Base-by-base conservation (phyloP, 2,888 invertebrate species). In the Frankliniella fusca region DNA sequence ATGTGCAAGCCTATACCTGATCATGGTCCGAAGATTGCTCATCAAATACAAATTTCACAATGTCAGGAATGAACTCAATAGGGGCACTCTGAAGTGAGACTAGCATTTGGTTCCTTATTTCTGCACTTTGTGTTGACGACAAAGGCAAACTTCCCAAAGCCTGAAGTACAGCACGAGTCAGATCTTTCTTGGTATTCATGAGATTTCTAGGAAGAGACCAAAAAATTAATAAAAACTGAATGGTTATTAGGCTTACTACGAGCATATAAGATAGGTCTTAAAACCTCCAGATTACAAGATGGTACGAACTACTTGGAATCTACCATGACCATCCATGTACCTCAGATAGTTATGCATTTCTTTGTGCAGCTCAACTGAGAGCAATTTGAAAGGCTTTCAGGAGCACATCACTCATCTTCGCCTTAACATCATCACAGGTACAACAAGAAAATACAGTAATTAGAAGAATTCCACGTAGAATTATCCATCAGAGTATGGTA, bases 201-300 rank as follows among this genome's bases (percentile, higher is more conserved):
- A 82, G 90, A 90, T 84, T 92, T 91, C 87, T 93, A 93, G 86
- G 38, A 38, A 38, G 3, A 38, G 10, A 7, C 5, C 18, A 61
- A 61, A 70, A 23, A 23, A 11, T 65, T 65, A 65, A 54, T 54
- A 54, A 5, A 76, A 27, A 27, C 10, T 54, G 5, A 54, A 54
- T 38, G 38, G 15, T 54, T 10, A 12, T 54, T 7, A 54, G 54
- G 54, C 15, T 20, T 5, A 54, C 9, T 50, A 50, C 10, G 54
- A 15, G 54, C 54, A 54, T 2, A 38, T 38, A 38, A 54, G 38
- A 38, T 38, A 38, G 38, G 38, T 38, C 38, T 38, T 3, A 38
- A 38, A 38, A 38, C 5, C 2, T 38, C 38, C 5, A 38, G 38
- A 38, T 38, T 38, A 38, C 38, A 38, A 38, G 38, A 5, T 38